Evolutionary conservation across 2,888 invertebrate genomes (phyloP).

Genomic region (Villa cingulata): DNA sequence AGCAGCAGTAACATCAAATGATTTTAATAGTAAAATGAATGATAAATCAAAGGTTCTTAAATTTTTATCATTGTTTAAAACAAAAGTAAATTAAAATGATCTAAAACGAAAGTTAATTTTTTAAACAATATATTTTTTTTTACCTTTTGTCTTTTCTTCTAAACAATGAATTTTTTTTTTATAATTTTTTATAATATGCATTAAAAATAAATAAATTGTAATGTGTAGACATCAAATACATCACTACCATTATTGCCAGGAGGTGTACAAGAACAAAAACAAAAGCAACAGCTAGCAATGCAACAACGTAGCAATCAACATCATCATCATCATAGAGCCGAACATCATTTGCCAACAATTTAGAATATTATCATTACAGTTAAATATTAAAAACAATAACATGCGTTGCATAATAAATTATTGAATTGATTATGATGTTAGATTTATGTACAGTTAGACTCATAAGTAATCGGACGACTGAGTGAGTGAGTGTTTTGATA

Average conservation of each 20-base stretch:
- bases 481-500: no score
- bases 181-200: not conserved
- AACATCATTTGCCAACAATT: constrained; percentile 36
- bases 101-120: no score
- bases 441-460: no score
- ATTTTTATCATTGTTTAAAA: constrained; percentile 15
- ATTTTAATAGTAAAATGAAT: constrained; percentile 37
- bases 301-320: no score
- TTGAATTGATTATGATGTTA: no score
- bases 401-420: no score
- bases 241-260: constrained; percentile 35
- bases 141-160: constrained; percentile 4
- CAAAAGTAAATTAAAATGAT: constrained; percentile 8
- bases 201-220: no score
- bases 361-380: no score
- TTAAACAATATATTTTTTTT: constrained; percentile 1
- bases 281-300: constrained; percentile 14
- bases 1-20: not conserved
- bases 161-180: not conserved
- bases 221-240: constrained; percentile 32
- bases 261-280: constrained; percentile 29
- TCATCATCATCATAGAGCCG: constrained; percentile 23
- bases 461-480: no score
- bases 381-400: no score
- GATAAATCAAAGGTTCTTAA: constrained; percentile 44